These are phyloP conservation scores for Palythoa grandiflora DNA, from an alignment of 92 coral and sea anemone genomes.

Conservation along the genomic window DNA sequence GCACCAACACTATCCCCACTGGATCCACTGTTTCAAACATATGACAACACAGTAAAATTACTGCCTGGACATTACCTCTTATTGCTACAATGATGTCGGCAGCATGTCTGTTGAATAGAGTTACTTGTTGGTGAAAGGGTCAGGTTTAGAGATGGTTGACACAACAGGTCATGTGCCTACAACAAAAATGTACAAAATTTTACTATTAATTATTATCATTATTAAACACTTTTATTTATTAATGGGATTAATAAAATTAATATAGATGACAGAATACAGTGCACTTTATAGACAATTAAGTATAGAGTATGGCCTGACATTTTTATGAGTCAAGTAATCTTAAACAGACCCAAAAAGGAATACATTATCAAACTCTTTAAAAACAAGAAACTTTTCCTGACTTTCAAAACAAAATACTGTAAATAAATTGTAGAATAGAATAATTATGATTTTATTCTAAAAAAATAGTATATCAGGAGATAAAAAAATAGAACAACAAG, in stretches of 20 bases:
- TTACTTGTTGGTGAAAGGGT: conserved; percentile 66
- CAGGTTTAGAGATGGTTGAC: conserved; percentile 66
- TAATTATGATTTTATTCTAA: too few relatives aligned
- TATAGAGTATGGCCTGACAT: too few relatives aligned
- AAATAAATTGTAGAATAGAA: too few relatives aligned
- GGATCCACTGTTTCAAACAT: too few relatives aligned
- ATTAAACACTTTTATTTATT: background rate
- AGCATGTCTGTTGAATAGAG: conserved; percentile 64
- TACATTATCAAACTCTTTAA: too few relatives aligned
- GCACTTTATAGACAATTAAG: too few relatives aligned
- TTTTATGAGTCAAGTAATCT: too few relatives aligned
- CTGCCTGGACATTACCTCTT: conserved; percentile 61
- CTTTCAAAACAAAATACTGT: background rate
- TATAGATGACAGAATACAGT: too few relatives aligned
- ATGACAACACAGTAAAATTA: background rate
- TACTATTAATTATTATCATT: background rate
- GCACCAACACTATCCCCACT: too few relatives aligned
- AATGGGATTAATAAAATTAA: background rate
- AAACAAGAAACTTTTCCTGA: background rate
- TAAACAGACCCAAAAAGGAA: too few relatives aligned
- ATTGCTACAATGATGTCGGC: conserved; percentile 61
- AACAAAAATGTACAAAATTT: conserved; percentile 3
- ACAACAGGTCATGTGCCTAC: conserved; percentile 62
- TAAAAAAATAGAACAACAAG: too few relatives aligned
- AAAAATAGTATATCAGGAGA: too few relatives aligned